Percentiles rank a stretch among this genome's conserved stretches.
phyloP scores from a whole-genome alignment of 2,888 invertebrate genomes.

The Ichneumoninae sp. region DNA sequence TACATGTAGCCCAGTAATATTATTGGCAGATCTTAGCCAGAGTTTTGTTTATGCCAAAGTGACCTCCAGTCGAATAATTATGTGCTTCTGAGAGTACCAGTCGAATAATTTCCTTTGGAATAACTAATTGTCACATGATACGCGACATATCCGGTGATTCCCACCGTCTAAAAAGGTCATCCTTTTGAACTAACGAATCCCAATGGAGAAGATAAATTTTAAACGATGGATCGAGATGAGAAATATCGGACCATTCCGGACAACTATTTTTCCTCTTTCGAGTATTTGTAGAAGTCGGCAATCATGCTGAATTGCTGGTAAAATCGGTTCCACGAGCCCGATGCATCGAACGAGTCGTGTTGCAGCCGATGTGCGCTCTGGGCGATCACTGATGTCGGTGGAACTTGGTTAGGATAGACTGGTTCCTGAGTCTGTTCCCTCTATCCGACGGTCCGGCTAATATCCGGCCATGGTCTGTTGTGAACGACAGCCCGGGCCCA shows the following conservation, averaged over 20 bases:
- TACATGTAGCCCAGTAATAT: conserved; percentile 69
- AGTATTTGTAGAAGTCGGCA: background rate
- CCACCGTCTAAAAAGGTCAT: conserved; percentile 57
- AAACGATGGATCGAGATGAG: conserved; percentile 4
- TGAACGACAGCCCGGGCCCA: no score
- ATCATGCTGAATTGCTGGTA: no score
- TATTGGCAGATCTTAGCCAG: conserved; percentile 68
- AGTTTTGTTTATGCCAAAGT: conserved; percentile 73
- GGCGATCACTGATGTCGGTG: no score
- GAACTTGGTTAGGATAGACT: no score
- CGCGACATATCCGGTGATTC: conserved; percentile 54
- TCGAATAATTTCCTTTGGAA: conserved; percentile 51
- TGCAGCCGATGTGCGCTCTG: no score
- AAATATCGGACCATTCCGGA: conserved; percentile 61
- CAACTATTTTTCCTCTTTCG: conserved; percentile 27
- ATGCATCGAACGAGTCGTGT: no score
- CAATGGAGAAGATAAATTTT: conserved; percentile 68
- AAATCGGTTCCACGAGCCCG: no score
- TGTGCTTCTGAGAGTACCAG: conserved; percentile 66
- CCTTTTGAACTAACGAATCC: conserved; percentile 63
- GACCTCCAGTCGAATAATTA: conserved; percentile 70
- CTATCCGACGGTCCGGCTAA: no score
- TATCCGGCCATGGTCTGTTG: no score
- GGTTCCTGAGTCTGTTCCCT: no score
- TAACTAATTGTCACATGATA: conserved; percentile 46